Percentiles rank a stretch among this genome's conserved stretches.
Evolutionary conservation across 1,140 invertebrate genomes (phyloP).

Genomic region (Pantala flavescens): DNA sequence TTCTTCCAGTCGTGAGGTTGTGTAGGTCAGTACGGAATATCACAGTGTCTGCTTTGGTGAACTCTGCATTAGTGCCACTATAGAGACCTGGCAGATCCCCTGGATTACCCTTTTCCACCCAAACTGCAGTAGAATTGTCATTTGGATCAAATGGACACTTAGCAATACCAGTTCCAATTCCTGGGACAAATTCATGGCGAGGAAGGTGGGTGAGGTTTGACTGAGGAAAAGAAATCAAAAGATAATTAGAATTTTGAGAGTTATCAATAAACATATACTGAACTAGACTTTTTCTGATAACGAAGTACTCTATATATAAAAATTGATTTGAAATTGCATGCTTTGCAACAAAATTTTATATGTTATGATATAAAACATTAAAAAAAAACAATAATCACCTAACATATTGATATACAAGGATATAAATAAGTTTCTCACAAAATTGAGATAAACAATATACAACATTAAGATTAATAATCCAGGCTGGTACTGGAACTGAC

Average conservation of each 20-base stretch:
- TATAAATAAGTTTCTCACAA: too few species aligned
- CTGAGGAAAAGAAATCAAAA: slow-evolving; percentile 37
- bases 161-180: slow-evolving; percentile 85
- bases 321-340: too few species aligned
- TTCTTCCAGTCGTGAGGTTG: slow-evolving; percentile 67
- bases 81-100: slow-evolving; percentile 78
- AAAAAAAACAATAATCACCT: too few species aligned
- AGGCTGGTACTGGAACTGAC: too few species aligned
- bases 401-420: too few species aligned
- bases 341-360: too few species aligned
- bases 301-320: too few species aligned
- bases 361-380: too few species aligned
- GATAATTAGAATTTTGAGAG: not conserved
- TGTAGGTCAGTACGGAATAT: slow-evolving; percentile 88
- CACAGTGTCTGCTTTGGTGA: slow-evolving; percentile 88
- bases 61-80: slow-evolving; percentile 89
- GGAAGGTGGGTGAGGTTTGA: slow-evolving; percentile 69
- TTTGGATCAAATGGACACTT: slow-evolving; percentile 89
- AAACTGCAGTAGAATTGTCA: slow-evolving; percentile 89
- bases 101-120: slow-evolving; percentile 85
- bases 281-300: too few species aligned
- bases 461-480: too few species aligned
- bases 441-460: too few species aligned
- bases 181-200: slow-evolving; percentile 70
- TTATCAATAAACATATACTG: not conserved